Conservation (phyloP, 2,888 invertebrate species). For the Camponotus fellah region DNA sequence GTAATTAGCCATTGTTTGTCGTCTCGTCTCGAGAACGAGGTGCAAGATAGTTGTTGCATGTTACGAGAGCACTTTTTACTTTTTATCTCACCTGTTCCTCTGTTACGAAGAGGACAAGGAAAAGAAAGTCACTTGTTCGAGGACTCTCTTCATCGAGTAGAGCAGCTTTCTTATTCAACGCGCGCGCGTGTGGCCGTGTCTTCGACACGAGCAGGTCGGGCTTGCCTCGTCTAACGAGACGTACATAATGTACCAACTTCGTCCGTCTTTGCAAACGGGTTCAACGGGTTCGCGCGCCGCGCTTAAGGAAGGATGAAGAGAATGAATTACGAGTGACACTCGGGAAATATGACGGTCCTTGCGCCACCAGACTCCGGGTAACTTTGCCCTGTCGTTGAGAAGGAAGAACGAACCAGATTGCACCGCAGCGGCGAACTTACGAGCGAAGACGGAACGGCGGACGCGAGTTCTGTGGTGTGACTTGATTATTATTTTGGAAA, state of each 20-base stretch:
- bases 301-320: slow-evolving; percentile 42
- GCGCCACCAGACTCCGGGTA: slow-evolving; percentile 38
- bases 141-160: slow-evolving; percentile 39
- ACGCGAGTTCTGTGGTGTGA: slow-evolving; percentile 7
- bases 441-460: slow-evolving; percentile 25
- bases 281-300: neutral
- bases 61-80: slow-evolving; percentile 25
- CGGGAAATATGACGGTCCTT: slow-evolving; percentile 58
- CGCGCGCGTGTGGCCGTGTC: slow-evolving; percentile 15
- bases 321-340: slow-evolving; percentile 55
- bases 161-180: slow-evolving; percentile 68
- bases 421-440: slow-evolving; percentile 12
- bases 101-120: neutral
- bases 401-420: slow-evolving; percentile 47
- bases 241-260: slow-evolving; percentile 74
- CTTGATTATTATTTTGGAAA: slow-evolving; percentile 51
- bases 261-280: slow-evolving; percentile 53
- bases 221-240: slow-evolving; percentile 69
- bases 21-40: neutral
- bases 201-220: slow-evolving; percentile 39
- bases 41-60: slow-evolving; percentile 25
- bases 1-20: neutral
- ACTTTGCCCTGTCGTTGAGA: slow-evolving; percentile 37
- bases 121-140: neutral
- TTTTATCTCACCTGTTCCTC: neutral